phyloP scores from a whole-genome alignment of 2,113 vertebrate genomes.

The Thymallus thymallus region DNA sequence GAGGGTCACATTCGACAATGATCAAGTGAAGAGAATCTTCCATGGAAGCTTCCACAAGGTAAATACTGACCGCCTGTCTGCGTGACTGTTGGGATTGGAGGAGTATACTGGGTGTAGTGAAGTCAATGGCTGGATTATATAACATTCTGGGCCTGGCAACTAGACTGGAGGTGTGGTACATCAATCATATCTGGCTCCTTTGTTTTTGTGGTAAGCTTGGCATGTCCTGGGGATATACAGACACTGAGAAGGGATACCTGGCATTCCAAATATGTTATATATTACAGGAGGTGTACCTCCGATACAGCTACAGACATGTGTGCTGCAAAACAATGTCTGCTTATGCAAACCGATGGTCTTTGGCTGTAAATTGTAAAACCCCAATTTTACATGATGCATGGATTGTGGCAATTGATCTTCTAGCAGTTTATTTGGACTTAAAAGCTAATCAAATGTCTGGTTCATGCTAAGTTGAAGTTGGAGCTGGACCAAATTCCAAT shows the following conservation, averaged over 20 bases:
- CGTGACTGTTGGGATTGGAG: not conserved
- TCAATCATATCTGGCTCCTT: conserved; percentile 28
- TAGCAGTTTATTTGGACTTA: not conserved
- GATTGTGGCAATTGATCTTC: not conserved
- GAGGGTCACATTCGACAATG: conserved; percentile 83
- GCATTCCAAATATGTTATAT: conserved; percentile 51
- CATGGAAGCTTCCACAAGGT: conserved; percentile 99
- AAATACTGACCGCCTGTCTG: conserved; percentile 44
- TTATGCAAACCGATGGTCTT: conserved; percentile 34
- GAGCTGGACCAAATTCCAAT: not conserved
- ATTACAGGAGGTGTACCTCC: conserved; percentile 27
- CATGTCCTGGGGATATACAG: conserved; percentile 25
- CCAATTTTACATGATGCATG: not conserved
- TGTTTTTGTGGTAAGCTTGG: conserved; percentile 19
- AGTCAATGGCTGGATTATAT: conserved; percentile 7
- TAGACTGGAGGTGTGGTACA: conserved; percentile 8
- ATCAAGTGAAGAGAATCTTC: conserved; percentile 87
- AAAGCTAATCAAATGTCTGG: not conserved
- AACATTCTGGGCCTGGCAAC: not conserved
- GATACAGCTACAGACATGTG: conserved; percentile 33
- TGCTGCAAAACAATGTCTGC: conserved; percentile 14
- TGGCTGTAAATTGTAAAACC: conserved; percentile 8
- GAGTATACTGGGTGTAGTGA: not conserved
- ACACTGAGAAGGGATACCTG: conserved; percentile 27
- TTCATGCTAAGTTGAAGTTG: not conserved